Conservation (phyloP, 2,888 invertebrate genomes). For the Chymomyza fuscimana region DNA sequence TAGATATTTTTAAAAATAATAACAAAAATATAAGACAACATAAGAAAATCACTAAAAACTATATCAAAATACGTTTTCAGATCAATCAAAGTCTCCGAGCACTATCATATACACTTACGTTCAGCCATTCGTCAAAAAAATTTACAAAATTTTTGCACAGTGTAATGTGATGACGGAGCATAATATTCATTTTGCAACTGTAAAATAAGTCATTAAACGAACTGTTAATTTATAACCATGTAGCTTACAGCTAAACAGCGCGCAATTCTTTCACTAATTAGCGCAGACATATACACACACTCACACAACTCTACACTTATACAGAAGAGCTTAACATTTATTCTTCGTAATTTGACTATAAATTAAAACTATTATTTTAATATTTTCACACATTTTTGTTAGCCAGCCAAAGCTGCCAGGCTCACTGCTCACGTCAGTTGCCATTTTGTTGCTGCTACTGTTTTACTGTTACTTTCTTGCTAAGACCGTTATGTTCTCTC, state of each 20-base stretch:
- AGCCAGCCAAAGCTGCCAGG: neutral
- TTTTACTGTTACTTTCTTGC: neutral
- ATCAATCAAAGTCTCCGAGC: too few species aligned
- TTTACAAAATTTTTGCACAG: too few species aligned
- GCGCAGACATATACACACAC: neutral
- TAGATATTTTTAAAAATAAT: too few species aligned
- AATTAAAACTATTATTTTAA: conserved; percentile 56
- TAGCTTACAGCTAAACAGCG: neutral
- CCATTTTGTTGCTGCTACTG: neutral
- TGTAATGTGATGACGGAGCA: too few species aligned
- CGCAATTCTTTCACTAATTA: neutral
- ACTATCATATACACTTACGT: too few species aligned
- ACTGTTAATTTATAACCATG: conserved; percentile 1
- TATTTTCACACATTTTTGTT: conserved; percentile 50
- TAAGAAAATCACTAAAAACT: too few species aligned
- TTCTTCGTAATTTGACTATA: conserved; percentile 47
- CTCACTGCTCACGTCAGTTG: neutral
- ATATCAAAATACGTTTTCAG: too few species aligned
- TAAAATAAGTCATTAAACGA: neutral
- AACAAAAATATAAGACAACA: too few species aligned
- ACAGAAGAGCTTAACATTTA: conserved; percentile 9
- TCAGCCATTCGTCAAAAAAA: too few species aligned
- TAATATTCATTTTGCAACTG: neutral
- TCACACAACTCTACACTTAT: neutral
- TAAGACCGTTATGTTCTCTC: conserved; percentile 42